Conservation (phyloP, 37 sponge, comb jelly and placozoan genomes). For the Haliclona indistincta region DNA sequence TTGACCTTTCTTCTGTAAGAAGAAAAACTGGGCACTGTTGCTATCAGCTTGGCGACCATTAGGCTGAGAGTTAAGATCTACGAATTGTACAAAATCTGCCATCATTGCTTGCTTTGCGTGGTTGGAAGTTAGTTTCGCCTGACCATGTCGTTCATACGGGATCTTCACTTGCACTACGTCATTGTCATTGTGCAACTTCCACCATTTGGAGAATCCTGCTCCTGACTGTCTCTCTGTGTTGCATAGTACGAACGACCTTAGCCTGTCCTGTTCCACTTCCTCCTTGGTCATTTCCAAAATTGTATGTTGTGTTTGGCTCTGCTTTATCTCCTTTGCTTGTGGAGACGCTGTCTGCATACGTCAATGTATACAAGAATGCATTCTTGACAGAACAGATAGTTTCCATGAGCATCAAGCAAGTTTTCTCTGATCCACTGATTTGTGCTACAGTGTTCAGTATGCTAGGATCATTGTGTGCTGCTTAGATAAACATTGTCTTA, state of each 20-base stretch:
- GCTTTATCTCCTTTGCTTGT: constrained; percentile 9
- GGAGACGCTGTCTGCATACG: constrained; percentile 4
- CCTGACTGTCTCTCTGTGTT: too few species aligned
- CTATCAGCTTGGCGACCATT: constrained; percentile 56
- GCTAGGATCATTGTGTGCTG: background rate
- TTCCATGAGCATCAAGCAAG: constrained; percentile 24
- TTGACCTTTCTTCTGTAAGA: constrained; percentile 20
- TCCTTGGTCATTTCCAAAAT: constrained; percentile 5
- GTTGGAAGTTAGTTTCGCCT: too few species aligned
- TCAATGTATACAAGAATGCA: constrained; percentile 10
- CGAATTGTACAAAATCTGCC: too few species aligned
- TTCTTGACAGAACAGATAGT: constrained; percentile 23
- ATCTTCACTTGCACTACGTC: too few species aligned
- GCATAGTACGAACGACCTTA: constrained; percentile 6
- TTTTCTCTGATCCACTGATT: constrained; percentile 20
- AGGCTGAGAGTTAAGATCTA: constrained; percentile 44
- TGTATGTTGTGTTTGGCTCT: background rate
- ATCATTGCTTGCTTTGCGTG: too few species aligned
- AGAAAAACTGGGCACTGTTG: constrained; percentile 38
- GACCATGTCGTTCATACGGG: too few species aligned
- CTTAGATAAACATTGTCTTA: background rate
- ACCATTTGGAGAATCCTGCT: too few species aligned
- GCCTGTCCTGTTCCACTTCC: background rate
- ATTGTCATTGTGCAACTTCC: too few species aligned
- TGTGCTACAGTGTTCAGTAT: constrained; percentile 4